Evolutionary conservation across 2,113 vertebrate genomes (phyloP).

Genomic region (Neopipo cinnamomea): DNA sequence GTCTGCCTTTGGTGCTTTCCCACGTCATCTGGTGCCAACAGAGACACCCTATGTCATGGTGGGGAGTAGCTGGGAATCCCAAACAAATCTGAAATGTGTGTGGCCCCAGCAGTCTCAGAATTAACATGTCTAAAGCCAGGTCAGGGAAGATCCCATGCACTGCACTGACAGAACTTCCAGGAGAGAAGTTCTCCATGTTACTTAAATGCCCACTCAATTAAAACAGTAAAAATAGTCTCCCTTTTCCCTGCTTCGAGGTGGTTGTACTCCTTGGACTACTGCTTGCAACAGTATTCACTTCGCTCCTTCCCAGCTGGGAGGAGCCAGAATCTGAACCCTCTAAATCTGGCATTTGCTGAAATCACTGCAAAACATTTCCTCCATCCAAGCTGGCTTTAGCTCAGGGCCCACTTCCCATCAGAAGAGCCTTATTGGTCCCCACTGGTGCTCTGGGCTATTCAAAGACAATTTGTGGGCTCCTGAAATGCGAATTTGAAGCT

Average conservation of each 20-base stretch:
- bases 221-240: background rate
- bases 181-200: background rate
- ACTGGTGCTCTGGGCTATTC: background rate
- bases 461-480: background rate
- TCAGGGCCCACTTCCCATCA: background rate
- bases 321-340: background rate
- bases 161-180: background rate
- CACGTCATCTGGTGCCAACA: background rate
- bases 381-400: background rate
- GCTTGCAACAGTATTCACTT: background rate
- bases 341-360: background rate
- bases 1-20: background rate
- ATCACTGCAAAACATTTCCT: background rate
- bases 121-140: background rate
- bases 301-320: background rate
- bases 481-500: background rate
- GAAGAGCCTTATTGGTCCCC: background rate
- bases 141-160: background rate
- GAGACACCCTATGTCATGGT: accelerated
- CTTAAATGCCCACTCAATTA: background rate
- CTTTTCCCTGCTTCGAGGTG: background rate
- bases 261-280: background rate
- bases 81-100: background rate
- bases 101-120: background rate
- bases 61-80: background rate